These are phyloP conservation scores for Orthosia cruda DNA, from an alignment of 2,888 invertebrate genomes.

Conservation along the genomic window DNA sequence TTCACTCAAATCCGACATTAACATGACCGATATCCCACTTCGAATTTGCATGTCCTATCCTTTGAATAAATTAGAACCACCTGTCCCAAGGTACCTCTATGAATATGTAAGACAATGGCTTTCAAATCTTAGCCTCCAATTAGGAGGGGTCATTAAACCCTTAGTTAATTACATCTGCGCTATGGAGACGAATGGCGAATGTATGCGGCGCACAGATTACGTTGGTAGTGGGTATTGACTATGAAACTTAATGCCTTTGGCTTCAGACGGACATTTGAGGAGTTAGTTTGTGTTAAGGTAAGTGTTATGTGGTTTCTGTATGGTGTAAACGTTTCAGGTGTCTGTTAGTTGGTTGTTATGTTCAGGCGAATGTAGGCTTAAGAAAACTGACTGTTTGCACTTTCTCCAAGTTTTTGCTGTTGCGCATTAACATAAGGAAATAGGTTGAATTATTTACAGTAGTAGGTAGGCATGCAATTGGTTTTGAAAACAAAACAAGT, in stretches of 20 bases:
- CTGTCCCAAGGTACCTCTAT: slow-evolving; percentile 87
- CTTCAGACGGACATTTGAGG: slow-evolving; percentile 44
- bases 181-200: slow-evolving; percentile 78
- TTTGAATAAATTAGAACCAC: slow-evolving; percentile 90
- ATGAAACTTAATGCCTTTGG: slow-evolving; percentile 59
- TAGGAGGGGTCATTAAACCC: slow-evolving; percentile 88
- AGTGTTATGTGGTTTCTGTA: slow-evolving; percentile 35
- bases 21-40: slow-evolving; percentile 91
- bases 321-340: background rate
- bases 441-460: too few species aligned
- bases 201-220: slow-evolving; percentile 69
- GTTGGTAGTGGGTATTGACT: slow-evolving; percentile 62
- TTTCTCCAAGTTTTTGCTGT: too few species aligned
- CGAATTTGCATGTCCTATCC: slow-evolving; percentile 91
- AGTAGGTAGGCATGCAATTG: too few species aligned
- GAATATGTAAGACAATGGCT: slow-evolving; percentile 92
- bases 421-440: too few species aligned
- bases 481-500: too few species aligned
- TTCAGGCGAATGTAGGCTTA: background rate
- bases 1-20: slow-evolving; percentile 90
- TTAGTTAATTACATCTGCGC: slow-evolving; percentile 85
- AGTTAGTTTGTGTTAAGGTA: slow-evolving; percentile 36
- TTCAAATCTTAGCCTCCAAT: slow-evolving; percentile 91
- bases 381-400: background rate
- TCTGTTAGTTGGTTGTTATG: background rate